phyloP scores from a whole-genome alignment of 1,140 invertebrate genomes.

The Aphaenogaster floridana region DNA sequence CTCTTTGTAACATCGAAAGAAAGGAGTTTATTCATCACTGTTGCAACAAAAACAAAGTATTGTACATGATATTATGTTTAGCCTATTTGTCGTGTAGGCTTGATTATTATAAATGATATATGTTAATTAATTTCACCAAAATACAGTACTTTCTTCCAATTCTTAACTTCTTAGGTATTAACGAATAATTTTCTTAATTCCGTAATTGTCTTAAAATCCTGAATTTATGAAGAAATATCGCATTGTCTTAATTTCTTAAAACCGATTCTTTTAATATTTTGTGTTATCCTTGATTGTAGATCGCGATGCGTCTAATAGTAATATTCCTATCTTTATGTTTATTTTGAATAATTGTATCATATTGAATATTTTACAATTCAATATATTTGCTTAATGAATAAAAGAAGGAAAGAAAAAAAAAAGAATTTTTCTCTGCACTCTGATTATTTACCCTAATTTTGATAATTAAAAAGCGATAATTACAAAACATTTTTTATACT shows the following conservation, averaged over 20 bases:
- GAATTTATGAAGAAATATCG: slow-evolving; percentile 17
- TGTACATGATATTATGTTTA: slow-evolving; percentile 53
- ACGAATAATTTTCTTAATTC: slow-evolving; percentile 15
- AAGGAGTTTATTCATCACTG: slow-evolving; percentile 35
- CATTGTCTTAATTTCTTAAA: slow-evolving; percentile 21
- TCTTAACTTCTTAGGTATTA: slow-evolving; percentile 21
- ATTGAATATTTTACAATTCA: slow-evolving; percentile 58
- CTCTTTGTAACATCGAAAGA: slow-evolving; percentile 36
- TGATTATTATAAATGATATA: slow-evolving; percentile 46
- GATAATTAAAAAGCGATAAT: background rate
- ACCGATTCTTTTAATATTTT: slow-evolving; percentile 17
- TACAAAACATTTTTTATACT: background rate
- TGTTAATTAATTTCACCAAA: slow-evolving; percentile 33
- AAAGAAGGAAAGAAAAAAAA: slow-evolving; percentile 39
- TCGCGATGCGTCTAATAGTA: slow-evolving; percentile 46
- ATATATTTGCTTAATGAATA: slow-evolving; percentile 63
- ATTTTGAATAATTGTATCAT: slow-evolving; percentile 56
- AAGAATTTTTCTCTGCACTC: slow-evolving; percentile 12
- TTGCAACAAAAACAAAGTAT: slow-evolving; percentile 44
- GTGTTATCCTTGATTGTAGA: slow-evolving; percentile 44
- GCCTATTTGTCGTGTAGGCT: slow-evolving; percentile 26
- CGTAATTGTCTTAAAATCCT: slow-evolving; percentile 18
- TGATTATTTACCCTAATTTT: slow-evolving; percentile 54
- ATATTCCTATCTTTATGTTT: slow-evolving; percentile 56
- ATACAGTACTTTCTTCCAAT: slow-evolving; percentile 19